phyloP scores from a whole-genome alignment of 2,888 invertebrate genomes.

The Petrolisthes cinctipes region DNA sequence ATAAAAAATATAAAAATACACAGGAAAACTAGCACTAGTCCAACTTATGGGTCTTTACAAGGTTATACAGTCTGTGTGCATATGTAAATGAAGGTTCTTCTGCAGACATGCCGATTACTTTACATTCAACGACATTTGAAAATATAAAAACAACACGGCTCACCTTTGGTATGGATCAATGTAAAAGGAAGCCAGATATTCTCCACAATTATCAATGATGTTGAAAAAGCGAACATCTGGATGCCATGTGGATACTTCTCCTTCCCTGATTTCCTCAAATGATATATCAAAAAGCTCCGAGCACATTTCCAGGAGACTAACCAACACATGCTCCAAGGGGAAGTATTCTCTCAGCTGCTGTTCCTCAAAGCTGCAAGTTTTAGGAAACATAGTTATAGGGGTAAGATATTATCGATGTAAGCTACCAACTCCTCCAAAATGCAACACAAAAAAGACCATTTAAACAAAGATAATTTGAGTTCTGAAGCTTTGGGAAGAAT shows the following conservation, averaged over 20 bases:
- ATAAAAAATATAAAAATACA: no score
- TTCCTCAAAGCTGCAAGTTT: conserved; percentile 76
- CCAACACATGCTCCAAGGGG: conserved; percentile 83
- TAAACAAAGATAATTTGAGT: no score
- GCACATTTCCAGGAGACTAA: conserved; percentile 81
- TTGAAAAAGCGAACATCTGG: conserved; percentile 87
- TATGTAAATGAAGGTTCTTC: background rate
- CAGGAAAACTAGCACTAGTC: no score
- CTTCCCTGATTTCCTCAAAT: conserved; percentile 75
- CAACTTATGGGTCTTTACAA: background rate
- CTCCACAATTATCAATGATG: conserved; percentile 78
- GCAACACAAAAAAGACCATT: background rate
- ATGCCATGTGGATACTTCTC: conserved; percentile 83
- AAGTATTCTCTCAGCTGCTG: conserved; percentile 84
- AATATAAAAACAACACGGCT: conserved; percentile 35
- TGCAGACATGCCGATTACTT: background rate
- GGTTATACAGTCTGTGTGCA: background rate
- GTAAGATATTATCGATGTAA: no score
- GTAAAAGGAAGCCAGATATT: conserved; percentile 83
- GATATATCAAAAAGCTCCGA: conserved; percentile 83
- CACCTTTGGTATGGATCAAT: conserved; percentile 81
- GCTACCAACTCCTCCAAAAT: no score
- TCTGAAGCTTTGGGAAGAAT: no score
- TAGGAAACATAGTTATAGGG: background rate
- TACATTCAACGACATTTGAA: background rate